Evolutionary conservation across 2,888 invertebrate species (phyloP).

Genomic region (Eledona agricola): DNA sequence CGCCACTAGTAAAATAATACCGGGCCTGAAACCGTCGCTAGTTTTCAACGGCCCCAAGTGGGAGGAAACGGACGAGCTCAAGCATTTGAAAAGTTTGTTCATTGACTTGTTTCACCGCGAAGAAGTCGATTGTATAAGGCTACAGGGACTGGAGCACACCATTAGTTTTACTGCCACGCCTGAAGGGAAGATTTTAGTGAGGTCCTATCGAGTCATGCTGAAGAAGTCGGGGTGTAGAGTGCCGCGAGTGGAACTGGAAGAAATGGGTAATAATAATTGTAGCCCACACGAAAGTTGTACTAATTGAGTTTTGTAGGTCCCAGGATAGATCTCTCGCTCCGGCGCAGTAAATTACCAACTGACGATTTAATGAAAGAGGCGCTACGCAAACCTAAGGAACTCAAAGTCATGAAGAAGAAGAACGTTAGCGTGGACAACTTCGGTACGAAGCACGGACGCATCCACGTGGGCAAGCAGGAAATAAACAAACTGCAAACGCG

Average conservation of each 20-base stretch:
- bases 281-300: neutral
- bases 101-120: constrained; percentile 93
- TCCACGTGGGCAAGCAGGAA: constrained; percentile 93
- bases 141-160: constrained; percentile 94
- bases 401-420: constrained; percentile 86
- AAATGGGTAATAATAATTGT: constrained; percentile 73
- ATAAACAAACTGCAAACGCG: constrained; percentile 85
- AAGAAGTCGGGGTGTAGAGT: constrained; percentile 91
- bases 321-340: constrained; percentile 83
- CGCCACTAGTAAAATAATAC: constrained; percentile 69
- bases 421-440: constrained; percentile 88
- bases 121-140: constrained; percentile 78
- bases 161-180: constrained; percentile 85
- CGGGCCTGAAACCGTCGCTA: constrained; percentile 89
- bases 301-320: constrained; percentile 71
- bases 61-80: constrained; percentile 81
- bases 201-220: constrained; percentile 80
- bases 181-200: constrained; percentile 79
- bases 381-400: constrained; percentile 79
- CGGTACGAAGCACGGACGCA: constrained; percentile 88
- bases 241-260: constrained; percentile 91
- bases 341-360: constrained; percentile 88
- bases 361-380: constrained; percentile 88
- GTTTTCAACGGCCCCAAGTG: constrained; percentile 93
- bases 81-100: constrained; percentile 86